These are phyloP conservation scores for Crotalus horridus DNA, from an alignment of 2,113 vertebrate genomes.

Conservation along the genomic window DNA sequence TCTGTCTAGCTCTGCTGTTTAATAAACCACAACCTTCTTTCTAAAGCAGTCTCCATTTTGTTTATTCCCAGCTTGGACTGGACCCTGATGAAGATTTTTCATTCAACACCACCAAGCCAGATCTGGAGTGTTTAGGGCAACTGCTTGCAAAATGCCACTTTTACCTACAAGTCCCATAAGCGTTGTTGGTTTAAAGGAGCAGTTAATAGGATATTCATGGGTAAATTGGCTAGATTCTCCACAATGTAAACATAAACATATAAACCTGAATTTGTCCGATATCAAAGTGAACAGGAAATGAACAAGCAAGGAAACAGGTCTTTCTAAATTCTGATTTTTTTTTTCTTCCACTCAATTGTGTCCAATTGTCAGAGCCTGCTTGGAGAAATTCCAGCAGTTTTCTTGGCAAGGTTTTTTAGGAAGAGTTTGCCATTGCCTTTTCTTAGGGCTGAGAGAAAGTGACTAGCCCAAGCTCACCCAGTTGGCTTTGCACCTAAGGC, in stretches of 20 bases:
- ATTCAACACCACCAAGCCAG: neutral
- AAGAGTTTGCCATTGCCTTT: too few species aligned
- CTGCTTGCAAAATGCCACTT: neutral
- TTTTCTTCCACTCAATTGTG: too few species aligned
- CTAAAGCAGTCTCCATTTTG: too few species aligned
- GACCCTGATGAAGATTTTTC: too few species aligned
- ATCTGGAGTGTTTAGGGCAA: neutral
- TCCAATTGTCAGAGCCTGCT: too few species aligned
- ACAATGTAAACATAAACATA: neutral
- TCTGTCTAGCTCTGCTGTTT: too few species aligned
- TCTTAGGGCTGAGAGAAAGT: too few species aligned
- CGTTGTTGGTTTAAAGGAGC: neutral
- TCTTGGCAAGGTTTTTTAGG: too few species aligned
- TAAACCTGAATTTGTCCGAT: neutral
- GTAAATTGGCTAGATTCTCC: neutral
- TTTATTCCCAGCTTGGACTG: too few species aligned
- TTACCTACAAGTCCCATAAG: neutral
- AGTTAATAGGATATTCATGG: neutral
- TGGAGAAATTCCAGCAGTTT: too few species aligned
- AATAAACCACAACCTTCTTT: too few species aligned
- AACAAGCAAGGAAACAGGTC: neutral
- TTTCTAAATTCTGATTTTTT: neutral
- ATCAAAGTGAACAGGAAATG: neutral
- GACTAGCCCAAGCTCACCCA: too few species aligned
- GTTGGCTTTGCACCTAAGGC: neutral